Percentiles rank a stretch among this genome's conserved stretches.
phyloP scores from a whole-genome alignment of 2,797 vertebrate species.

The Catharus ustulatus region DNA sequence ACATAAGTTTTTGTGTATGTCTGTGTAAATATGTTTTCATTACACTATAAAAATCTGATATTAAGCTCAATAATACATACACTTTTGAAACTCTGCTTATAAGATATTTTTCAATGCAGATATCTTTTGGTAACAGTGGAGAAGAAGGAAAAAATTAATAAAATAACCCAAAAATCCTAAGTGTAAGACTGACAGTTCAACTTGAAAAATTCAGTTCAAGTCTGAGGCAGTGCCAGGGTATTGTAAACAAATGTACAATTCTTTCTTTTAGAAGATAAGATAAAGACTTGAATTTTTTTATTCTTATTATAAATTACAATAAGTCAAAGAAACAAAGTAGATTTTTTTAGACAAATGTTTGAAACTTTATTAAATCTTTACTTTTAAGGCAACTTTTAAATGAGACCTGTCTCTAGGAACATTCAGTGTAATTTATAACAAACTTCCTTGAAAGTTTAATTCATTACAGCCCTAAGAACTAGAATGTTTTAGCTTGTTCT shows the following conservation, averaged over 20 bases:
- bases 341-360: background rate
- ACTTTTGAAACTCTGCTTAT: background rate
- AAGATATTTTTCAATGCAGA: background rate
- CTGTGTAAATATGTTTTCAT: background rate
- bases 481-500: background rate
- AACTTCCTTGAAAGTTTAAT: background rate
- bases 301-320: background rate
- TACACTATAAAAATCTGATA: slow-evolving; percentile 14
- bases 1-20: background rate
- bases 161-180: background rate
- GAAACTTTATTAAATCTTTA: background rate
- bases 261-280: background rate
- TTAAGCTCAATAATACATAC: background rate
- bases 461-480: background rate
- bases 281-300: background rate
- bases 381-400: background rate
- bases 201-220: background rate
- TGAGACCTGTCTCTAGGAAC: background rate
- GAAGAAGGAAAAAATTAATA: background rate
- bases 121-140: background rate
- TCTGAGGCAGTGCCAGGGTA: background rate
- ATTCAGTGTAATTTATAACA: background rate
- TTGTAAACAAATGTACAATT: background rate
- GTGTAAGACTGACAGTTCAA: background rate
- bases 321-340: background rate